phyloP scores from a whole-genome alignment of 2,797 vertebrate genomes.

The Enteromius trimaculatus region DNA sequence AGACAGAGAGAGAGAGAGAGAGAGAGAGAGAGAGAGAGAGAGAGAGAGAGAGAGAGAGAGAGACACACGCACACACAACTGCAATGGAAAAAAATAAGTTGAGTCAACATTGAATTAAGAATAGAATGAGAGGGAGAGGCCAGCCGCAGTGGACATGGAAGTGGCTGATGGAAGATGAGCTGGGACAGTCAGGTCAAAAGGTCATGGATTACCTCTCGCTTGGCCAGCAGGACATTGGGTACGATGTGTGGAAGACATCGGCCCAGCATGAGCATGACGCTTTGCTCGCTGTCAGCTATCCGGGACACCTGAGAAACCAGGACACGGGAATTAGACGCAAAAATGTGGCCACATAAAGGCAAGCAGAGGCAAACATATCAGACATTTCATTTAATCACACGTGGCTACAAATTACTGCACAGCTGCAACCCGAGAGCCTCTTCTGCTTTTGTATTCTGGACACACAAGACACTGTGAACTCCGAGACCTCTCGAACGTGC shows the following conservation, averaged over 20 bases:
- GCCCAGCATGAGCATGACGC: constrained; percentile 97
- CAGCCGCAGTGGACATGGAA: constrained; percentile 37
- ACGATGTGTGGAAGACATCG: constrained; percentile 98
- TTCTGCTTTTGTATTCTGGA: constrained; percentile 9
- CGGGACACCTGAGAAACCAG: constrained; percentile 85
- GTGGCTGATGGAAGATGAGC: constrained; percentile 37
- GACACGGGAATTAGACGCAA: background rate
- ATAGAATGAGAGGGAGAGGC: constrained; percentile 50
- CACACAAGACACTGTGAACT: background rate
- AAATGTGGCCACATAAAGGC: background rate
- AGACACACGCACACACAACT: constrained; percentile 60
- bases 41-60: constrained; percentile 64
- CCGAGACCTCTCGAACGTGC: constrained; percentile 3
- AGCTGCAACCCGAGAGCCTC: constrained; percentile 19
- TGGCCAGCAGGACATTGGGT: constrained; percentile 96
- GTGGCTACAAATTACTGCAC: background rate
- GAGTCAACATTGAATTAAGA: constrained; percentile 58
- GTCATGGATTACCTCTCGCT: constrained; percentile 89
- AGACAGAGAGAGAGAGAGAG: constrained; percentile 70
- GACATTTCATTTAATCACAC: constrained; percentile 7
- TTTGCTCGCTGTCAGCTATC: constrained; percentile 95
- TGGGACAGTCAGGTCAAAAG: constrained; percentile 16
- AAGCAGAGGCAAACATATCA: background rate
- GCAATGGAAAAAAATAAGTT: constrained; percentile 45
- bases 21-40: constrained; percentile 65